Evolutionary conservation across 2,888 invertebrate species (phyloP).

Genomic region (Rhogogaster chlorosoma): DNA sequence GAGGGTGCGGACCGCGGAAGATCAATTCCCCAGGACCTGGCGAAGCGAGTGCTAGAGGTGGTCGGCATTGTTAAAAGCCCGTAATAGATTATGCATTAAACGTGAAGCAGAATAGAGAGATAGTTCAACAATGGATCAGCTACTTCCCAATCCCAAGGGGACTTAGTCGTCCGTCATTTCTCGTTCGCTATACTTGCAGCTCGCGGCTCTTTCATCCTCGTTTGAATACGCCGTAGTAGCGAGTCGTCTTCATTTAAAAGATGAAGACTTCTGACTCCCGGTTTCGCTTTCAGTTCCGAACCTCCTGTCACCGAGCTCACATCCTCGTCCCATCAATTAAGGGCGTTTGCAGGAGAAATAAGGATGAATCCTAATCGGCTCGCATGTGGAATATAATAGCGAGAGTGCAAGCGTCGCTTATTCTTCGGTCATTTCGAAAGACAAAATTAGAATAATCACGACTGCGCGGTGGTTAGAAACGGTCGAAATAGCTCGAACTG

Average conservation of each 20-base stretch:
- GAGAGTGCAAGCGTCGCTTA: background rate
- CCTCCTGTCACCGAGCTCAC: conserved; percentile 48
- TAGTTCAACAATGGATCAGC: conserved; percentile 73
- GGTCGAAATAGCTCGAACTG: conserved; percentile 69
- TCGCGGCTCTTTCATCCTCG: conserved; percentile 46
- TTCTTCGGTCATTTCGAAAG: conserved; percentile 42
- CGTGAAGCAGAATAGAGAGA: conserved; percentile 70
- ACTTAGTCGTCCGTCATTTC: conserved; percentile 69
- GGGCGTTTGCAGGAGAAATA: background rate
- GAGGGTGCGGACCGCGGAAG: conserved; percentile 68
- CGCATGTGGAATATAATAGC: background rate
- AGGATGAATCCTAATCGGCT: background rate
- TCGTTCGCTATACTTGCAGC: conserved; percentile 27
- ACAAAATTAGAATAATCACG: conserved; percentile 31
- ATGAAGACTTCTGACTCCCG: conserved; percentile 18
- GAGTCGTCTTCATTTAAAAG: background rate
- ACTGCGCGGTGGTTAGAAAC: conserved; percentile 28
- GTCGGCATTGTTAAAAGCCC: conserved; percentile 74
- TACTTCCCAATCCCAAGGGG: conserved; percentile 66
- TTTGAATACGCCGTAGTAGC: conserved; percentile 29
- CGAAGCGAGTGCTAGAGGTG: conserved; percentile 64
- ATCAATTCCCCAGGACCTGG: conserved; percentile 69
- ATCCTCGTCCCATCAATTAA: conserved; percentile 58
- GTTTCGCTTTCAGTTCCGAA: background rate
- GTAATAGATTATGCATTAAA: conserved; percentile 77